phyloP scores from a whole-genome alignment of 2,888 invertebrate species.

The Nebria salina region DNA sequence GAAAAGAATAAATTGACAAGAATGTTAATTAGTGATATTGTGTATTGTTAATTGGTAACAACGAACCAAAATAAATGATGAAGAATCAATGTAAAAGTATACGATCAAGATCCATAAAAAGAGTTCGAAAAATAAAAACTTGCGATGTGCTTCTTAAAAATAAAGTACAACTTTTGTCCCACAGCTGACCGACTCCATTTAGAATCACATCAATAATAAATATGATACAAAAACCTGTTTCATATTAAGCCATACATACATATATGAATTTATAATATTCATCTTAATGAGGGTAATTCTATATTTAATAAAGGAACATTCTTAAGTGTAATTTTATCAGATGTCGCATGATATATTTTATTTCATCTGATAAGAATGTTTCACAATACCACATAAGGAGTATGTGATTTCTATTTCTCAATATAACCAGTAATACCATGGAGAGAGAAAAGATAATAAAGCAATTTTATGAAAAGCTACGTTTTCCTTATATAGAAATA shows the following conservation, averaged over 20 bases:
- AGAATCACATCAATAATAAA: slow-evolving; percentile 10
- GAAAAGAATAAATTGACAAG: too few species aligned
- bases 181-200: background rate
- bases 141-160: background rate
- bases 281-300: slow-evolving; percentile 30
- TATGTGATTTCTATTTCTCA: background rate
- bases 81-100: background rate
- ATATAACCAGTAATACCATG: background rate
- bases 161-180: background rate
- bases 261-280: slow-evolving; percentile 25
- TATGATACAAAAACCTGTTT: slow-evolving; percentile 20
- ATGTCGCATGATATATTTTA: background rate
- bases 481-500: background rate
- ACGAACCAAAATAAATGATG: background rate
- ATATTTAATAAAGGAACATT: slow-evolving; percentile 31
- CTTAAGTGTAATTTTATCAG: background rate
- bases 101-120: slow-evolving; percentile 6
- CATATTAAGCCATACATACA: slow-evolving; percentile 16
- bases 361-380: background rate
- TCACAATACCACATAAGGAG: slow-evolving; percentile 5
- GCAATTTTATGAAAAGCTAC: background rate
- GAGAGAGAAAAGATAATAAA: background rate
- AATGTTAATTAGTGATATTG: too few species aligned
- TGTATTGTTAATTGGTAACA: too few species aligned
- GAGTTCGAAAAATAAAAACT: background rate